phyloP scores from a whole-genome alignment of 2,797 vertebrate species.

The Pseudochirops cupreus region DNA sequence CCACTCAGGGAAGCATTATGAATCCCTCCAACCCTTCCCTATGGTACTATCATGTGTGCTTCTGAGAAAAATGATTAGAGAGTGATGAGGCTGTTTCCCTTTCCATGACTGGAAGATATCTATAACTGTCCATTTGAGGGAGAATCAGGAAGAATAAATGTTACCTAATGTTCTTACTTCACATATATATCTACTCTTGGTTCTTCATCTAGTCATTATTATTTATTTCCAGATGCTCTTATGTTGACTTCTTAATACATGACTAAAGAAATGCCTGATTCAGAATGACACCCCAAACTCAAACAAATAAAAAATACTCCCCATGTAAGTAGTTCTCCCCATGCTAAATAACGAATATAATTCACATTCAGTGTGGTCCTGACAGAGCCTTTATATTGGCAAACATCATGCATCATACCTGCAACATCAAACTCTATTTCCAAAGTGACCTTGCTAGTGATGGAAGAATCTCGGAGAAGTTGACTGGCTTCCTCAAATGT shows the following conservation, averaged over 20 bases:
- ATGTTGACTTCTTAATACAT: slow-evolving; percentile 59
- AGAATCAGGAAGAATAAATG: slow-evolving; percentile 54
- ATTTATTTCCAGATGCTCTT: slow-evolving; percentile 67
- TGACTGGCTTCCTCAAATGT: slow-evolving; percentile 99
- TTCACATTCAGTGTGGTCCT: slow-evolving; percentile 55
- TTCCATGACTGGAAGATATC: slow-evolving; percentile 40
- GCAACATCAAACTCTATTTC: slow-evolving; percentile 99
- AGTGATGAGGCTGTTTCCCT: slow-evolving; percentile 1
- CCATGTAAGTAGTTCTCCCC: slow-evolving; percentile 28
- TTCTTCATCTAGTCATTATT: slow-evolving; percentile 62
- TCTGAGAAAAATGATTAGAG: slow-evolving; percentile 11
- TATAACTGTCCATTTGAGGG: neutral
- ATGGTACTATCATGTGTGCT: neutral
- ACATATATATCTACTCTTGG: slow-evolving; percentile 23
- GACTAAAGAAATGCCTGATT: slow-evolving; percentile 55
- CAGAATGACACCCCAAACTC: slow-evolving; percentile 55
- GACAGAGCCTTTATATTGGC: slow-evolving; percentile 52
- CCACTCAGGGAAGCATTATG: neutral
- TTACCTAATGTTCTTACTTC: slow-evolving; percentile 36
- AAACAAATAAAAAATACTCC: slow-evolving; percentile 48
- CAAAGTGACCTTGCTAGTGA: slow-evolving; percentile 96
- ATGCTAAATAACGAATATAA: slow-evolving; percentile 9
- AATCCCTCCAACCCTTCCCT: neutral
- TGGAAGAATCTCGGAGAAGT: slow-evolving; percentile 96
- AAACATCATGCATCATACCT: slow-evolving; percentile 86